Conservation (phyloP, 37 sponge, comb jelly and placozoan species). For the Dysidea cf. avara region DNA sequence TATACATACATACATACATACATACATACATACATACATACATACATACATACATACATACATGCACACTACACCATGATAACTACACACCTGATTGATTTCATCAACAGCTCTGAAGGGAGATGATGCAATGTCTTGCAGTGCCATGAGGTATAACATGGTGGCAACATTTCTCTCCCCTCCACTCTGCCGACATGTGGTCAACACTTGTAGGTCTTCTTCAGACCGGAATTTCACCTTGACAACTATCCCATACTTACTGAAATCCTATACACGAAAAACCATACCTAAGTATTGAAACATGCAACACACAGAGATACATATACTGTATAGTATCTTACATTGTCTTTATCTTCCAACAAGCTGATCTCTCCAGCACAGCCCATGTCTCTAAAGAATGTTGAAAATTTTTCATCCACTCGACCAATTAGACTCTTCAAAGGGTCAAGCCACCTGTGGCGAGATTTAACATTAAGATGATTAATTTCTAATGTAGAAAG, state of each 20-base stretch:
- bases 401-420: slow-evolving; percentile 68
- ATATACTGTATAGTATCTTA: too few relatives aligned
- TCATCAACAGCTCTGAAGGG: slow-evolving; percentile 95
- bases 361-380: slow-evolving; percentile 89
- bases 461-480: neutral
- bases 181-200: slow-evolving; percentile 91
- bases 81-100: slow-evolving; percentile 74
- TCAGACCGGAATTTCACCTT: slow-evolving; percentile 86
- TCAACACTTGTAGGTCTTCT: slow-evolving; percentile 87
- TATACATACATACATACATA: too few relatives aligned
- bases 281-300: too few relatives aligned
- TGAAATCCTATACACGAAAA: slow-evolving; percentile 60
- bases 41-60: too few relatives aligned
- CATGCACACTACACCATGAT: too few relatives aligned
- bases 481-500: neutral
- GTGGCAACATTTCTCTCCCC: slow-evolving; percentile 97
- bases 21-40: too few relatives aligned
- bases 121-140: slow-evolving; percentile 89
- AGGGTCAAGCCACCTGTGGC: slow-evolving; percentile 72
- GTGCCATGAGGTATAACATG: slow-evolving; percentile 96
- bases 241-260: slow-evolving; percentile 85
- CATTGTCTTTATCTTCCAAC: slow-evolving; percentile 43
- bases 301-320: too few relatives aligned
- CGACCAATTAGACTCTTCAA: slow-evolving; percentile 62
- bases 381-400: slow-evolving; percentile 78